A percentile compares a stretch with the other conserved stretches of the same genome.
Evolutionary conservation across 1,140 invertebrate genomes (phyloP).

Genomic region (Papilio machaon): DNA sequence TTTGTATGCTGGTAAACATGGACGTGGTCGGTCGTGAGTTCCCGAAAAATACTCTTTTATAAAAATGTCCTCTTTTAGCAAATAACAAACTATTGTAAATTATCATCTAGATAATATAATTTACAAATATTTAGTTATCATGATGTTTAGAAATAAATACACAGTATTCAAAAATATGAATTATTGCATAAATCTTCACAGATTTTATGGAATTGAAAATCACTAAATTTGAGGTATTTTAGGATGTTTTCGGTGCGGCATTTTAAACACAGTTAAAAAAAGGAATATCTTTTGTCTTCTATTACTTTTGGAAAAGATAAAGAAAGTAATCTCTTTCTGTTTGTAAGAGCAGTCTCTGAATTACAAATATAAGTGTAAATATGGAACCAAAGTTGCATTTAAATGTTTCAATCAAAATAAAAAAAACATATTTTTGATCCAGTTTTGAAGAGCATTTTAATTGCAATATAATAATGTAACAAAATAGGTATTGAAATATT

Average conservation of each 20-base stretch:
- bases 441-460: slow-evolving; percentile 1
- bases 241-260: background rate
- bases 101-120: background rate
- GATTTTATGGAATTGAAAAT: background rate
- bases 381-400: background rate
- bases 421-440: background rate
- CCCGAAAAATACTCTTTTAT: background rate
- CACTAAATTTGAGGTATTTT: background rate
- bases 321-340: background rate
- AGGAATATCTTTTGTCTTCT: background rate
- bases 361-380: background rate
- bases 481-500: background rate
- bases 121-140: slow-evolving; percentile 3
- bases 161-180: background rate
- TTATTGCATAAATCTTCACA: background rate
- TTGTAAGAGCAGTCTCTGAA: background rate
- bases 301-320: background rate
- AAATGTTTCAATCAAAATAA: background rate
- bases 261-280: too few species aligned
- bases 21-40: background rate
- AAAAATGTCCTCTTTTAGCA: slow-evolving; percentile 23
- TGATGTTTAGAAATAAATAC: background rate
- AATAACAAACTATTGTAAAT: background rate
- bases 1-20: background rate
- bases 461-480: background rate